phyloP scores from a whole-genome alignment of 2,888 invertebrate genomes.

The Andricus quercusramuli region DNA sequence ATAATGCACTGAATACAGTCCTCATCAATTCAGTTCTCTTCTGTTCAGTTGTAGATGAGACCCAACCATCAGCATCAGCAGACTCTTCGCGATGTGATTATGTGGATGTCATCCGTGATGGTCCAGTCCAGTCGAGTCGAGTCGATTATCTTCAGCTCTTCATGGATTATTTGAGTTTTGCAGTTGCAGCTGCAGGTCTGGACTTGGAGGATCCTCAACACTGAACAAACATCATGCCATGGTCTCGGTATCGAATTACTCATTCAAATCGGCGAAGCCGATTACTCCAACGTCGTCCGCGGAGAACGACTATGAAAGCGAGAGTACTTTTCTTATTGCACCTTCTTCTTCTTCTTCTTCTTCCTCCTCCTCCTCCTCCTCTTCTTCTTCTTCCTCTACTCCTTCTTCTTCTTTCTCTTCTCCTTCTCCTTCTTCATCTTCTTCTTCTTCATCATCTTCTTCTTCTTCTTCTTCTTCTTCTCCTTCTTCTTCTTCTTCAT shows the following conservation, averaged over 20 bases:
- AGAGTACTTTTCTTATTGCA: constrained; percentile 27
- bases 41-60: background rate
- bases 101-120: constrained; percentile 55
- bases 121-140: constrained; percentile 51
- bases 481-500: no score
- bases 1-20: background rate
- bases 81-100: constrained; percentile 44
- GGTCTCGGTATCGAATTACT: constrained; percentile 62
- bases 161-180: constrained; percentile 63
- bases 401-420: no score
- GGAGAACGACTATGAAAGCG: background rate
- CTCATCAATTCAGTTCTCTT: no score
- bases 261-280: constrained; percentile 66
- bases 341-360: background rate
- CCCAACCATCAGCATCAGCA: background rate
- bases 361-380: no score
- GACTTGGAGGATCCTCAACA: constrained; percentile 60
- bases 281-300: constrained; percentile 48
- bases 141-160: constrained; percentile 49
- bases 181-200: constrained; percentile 65
- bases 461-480: no score
- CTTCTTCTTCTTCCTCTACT: no score
- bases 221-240: constrained; percentile 51
- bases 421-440: no score
- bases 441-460: no score